Conservation (phyloP, 2,113 vertebrate genomes). For the Chlamydotis undulata region DNA sequence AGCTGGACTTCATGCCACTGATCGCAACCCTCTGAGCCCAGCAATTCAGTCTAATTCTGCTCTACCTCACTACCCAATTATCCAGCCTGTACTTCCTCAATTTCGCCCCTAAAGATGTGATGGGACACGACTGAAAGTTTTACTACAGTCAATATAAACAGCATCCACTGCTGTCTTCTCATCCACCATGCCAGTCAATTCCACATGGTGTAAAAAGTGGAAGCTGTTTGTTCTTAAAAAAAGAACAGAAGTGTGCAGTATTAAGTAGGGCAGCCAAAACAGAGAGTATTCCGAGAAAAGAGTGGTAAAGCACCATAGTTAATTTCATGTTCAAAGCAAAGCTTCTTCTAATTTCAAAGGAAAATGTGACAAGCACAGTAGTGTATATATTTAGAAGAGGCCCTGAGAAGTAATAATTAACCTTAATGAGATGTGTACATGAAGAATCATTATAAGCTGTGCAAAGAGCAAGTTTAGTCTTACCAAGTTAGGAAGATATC, state of each 20-base stretch:
- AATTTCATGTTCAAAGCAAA: neutral
- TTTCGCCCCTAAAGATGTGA: neutral
- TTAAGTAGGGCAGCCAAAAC: neutral
- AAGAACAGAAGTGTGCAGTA: neutral
- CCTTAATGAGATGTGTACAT: neutral
- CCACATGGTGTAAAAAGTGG: neutral
- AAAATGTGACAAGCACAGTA: neutral
- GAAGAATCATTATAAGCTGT: neutral
- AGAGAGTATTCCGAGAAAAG: neutral
- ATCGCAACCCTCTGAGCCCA: neutral
- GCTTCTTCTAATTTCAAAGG: neutral
- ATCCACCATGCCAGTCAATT: neutral
- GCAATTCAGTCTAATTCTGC: accelerated
- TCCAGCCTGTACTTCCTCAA: neutral
- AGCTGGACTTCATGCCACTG: neutral
- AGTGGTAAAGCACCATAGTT: neutral
- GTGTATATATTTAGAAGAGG: neutral
- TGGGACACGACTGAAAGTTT: neutral
- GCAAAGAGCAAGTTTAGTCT: neutral
- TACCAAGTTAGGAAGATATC: neutral
- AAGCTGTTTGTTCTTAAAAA: neutral
- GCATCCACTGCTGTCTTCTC: neutral
- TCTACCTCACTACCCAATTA: neutral
- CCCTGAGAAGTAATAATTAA: neutral
- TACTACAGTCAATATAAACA: neutral